Evolutionary conservation across 2,888 invertebrate species (phyloP).

Genomic region (Kuschelorhynchus macadamiae): DNA sequence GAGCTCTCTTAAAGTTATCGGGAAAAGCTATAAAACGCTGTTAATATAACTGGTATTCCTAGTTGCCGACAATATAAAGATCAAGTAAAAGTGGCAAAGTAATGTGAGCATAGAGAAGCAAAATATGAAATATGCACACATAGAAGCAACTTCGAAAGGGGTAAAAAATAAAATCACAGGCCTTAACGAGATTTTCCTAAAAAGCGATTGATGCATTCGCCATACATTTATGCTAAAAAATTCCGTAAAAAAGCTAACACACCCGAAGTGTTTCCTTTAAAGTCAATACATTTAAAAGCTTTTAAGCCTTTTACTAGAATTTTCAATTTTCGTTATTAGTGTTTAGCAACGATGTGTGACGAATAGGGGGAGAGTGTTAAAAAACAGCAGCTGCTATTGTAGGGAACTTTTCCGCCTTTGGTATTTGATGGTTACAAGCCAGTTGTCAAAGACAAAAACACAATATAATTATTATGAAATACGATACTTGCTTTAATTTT

Average conservation of each 20-base stretch:
- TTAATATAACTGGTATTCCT: no score
- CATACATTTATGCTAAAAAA: constrained; percentile 19
- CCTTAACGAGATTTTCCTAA: neutral
- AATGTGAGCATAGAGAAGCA: no score
- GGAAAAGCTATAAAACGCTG: no score
- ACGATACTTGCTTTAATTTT: no score
- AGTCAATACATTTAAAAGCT: constrained; percentile 40
- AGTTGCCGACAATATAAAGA: no score
- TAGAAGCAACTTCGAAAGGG: neutral
- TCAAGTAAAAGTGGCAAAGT: no score
- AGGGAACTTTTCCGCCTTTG: neutral
- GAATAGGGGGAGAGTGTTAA: constrained; percentile 1
- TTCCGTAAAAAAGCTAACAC: constrained; percentile 3
- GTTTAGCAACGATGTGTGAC: constrained; percentile 13
- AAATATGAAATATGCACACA: no score
- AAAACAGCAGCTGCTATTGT: neutral
- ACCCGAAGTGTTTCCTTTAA: constrained; percentile 20
- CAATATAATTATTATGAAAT: no score
- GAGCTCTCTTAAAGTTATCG: no score
- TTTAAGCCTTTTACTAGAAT: constrained; percentile 40
- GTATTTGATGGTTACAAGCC: no score
- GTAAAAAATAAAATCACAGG: neutral
- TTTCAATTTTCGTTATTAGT: constrained; percentile 34
- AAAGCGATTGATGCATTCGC: constrained; percentile 7
- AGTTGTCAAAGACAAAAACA: no score